These are phyloP conservation scores for Malaclemys terrapin DNA, from an alignment of 2,113 vertebrate species.

Conservation along the genomic window DNA sequence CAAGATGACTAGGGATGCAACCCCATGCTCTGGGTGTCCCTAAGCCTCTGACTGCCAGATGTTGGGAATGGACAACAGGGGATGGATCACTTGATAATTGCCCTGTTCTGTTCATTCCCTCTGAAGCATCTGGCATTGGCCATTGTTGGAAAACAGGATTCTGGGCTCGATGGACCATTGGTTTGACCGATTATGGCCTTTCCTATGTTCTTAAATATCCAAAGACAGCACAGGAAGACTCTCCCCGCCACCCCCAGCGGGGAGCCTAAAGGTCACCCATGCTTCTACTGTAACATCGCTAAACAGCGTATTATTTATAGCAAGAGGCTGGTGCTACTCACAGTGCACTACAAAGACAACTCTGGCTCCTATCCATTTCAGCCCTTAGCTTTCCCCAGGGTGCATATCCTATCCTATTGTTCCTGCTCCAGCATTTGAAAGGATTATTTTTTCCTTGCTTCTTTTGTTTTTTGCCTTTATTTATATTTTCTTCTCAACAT, in stretches of 20 bases:
- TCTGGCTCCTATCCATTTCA: constrained; percentile 45
- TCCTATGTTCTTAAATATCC: neutral
- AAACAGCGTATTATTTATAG: constrained; percentile 47
- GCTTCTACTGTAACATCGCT: constrained; percentile 66
- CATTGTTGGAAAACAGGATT: neutral
- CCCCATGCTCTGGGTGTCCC: neutral
- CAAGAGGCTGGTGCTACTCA: constrained; percentile 13
- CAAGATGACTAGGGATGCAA: neutral
- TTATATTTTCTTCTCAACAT: constrained; percentile 65
- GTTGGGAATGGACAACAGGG: neutral
- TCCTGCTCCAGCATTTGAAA: constrained; percentile 72
- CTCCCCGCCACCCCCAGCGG: constrained; percentile 1
- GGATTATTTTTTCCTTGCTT: constrained; percentile 76
- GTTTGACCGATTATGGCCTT: neutral
- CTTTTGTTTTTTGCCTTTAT: constrained; percentile 70
- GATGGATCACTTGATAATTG: neutral
- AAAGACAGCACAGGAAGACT: constrained; percentile 74
- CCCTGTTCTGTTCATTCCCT: neutral
- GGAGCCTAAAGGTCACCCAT: constrained; percentile 65
- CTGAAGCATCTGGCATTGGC: neutral
- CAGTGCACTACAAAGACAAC: neutral
- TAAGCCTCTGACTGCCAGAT: neutral
- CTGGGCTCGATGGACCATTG: neutral
- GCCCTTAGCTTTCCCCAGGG: constrained; percentile 62
- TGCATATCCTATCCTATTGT: constrained; percentile 71